phyloP scores from a whole-genome alignment of 2,113 vertebrate species.

The Psettodes erumei region DNA sequence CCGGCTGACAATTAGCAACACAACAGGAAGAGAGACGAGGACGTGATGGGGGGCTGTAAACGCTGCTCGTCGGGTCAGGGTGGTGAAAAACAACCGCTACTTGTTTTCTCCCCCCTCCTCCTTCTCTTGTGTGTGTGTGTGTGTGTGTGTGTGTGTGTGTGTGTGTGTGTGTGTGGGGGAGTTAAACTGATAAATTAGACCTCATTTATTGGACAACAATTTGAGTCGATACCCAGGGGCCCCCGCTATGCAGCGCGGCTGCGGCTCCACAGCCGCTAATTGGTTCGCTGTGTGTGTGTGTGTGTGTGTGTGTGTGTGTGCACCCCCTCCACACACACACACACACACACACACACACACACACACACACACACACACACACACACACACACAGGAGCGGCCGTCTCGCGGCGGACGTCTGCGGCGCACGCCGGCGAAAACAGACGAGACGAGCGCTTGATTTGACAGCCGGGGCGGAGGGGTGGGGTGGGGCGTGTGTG shows the following conservation, averaged over 20 bases:
- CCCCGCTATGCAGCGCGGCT: constrained; percentile 88
- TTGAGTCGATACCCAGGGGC: constrained; percentile 91
- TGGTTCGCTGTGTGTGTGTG: constrained; percentile 91
- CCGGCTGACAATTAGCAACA: constrained; percentile 66
- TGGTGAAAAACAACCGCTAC: constrained; percentile 55
- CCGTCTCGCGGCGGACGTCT: constrained; percentile 51
- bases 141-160: no score
- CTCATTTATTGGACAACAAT: constrained; percentile 97
- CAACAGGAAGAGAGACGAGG: constrained; percentile 17
- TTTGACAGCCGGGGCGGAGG: constrained; percentile 88
- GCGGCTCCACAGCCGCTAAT: constrained; percentile 91
- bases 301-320: no score
- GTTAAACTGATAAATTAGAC: constrained; percentile 99
- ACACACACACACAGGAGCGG: constrained; percentile 7
- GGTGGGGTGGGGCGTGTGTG: constrained; percentile 62
- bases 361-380: constrained; percentile 15
- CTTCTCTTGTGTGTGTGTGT: not conserved
- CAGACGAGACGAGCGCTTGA: constrained; percentile 90
- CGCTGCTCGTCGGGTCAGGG: constrained; percentile 6
- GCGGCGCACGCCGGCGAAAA: constrained; percentile 86
- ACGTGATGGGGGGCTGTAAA: not conserved
- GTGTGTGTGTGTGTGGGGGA: no score
- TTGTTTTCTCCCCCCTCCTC: constrained; percentile 59
- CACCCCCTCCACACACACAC: constrained; percentile 4
- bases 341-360: constrained; percentile 4